A percentile compares a stretch with the other conserved stretches of the same genome.
phyloP scores from a whole-genome alignment of 23 tunicate species.

The Styela plicata region DNA sequence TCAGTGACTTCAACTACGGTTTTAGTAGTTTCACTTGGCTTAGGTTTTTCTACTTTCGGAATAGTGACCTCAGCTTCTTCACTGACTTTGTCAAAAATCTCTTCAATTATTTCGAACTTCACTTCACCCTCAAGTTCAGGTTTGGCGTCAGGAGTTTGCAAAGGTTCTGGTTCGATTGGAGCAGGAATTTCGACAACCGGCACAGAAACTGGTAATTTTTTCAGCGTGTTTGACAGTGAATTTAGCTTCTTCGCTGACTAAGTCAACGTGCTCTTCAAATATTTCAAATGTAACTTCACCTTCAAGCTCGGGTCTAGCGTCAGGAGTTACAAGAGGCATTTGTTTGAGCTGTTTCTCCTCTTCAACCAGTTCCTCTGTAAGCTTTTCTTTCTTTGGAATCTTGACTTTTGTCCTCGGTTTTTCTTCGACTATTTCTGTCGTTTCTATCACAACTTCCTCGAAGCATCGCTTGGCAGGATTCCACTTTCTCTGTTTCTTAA shows the following conservation, averaged over 20 bases:
- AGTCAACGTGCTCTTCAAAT: background rate
- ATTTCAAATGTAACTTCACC: constrained; percentile 4
- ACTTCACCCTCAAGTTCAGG: background rate
- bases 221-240: background rate
- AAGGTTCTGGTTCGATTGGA: background rate
- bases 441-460: constrained; percentile 52
- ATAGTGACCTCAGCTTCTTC: constrained; percentile 3
- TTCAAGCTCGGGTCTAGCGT: background rate
- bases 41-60: background rate
- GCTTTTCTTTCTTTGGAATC: background rate
- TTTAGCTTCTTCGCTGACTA: constrained; percentile 8
- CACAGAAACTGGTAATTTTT: background rate
- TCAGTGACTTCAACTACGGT: no score
- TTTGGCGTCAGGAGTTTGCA: constrained; percentile 1
- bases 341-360: background rate
- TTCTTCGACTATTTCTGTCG: background rate
- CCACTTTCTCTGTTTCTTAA: constrained; percentile 45
- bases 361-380: background rate
- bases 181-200: background rate
- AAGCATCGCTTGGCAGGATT: constrained; percentile 50
- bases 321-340: background rate
- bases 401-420: background rate
- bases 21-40: background rate
- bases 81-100: background rate
- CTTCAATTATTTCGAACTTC: background rate